Evolutionary conservation across 2,113 vertebrate genomes (phyloP).

Genomic region (Eurypyga helias): DNA sequence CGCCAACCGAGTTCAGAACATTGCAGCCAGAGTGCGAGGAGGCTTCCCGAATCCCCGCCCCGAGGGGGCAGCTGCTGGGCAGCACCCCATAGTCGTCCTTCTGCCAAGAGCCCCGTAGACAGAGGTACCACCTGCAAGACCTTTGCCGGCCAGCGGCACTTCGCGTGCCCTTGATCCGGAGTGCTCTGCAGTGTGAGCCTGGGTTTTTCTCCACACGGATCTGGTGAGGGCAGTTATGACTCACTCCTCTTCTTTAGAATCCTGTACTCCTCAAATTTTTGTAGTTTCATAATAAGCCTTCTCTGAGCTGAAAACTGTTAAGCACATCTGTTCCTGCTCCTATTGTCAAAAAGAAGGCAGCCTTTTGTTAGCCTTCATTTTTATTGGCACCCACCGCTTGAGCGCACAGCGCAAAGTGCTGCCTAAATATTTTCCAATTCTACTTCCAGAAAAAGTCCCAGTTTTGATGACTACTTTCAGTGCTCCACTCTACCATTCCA

Average conservation of each 20-base stretch:
- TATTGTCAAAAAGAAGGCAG: conserved; percentile 30
- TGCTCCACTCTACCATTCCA: background rate
- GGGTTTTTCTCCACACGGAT: background rate
- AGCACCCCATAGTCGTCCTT: rapidly evolving
- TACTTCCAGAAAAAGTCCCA: conserved; percentile 29
- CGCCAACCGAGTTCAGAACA: background rate
- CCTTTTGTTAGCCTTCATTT: conserved; percentile 33
- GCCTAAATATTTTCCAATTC: conserved; percentile 42
- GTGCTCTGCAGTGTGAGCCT: background rate
- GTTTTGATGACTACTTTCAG: background rate
- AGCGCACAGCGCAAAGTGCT: background rate
- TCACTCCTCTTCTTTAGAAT: conserved; percentile 43
- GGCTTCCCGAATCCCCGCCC: background rate
- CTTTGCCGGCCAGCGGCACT: background rate
- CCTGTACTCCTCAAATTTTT: conserved; percentile 14
- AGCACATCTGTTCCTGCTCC: conserved; percentile 35
- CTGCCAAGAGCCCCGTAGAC: background rate
- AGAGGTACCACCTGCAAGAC: background rate
- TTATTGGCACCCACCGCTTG: background rate
- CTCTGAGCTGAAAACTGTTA: conserved; percentile 25
- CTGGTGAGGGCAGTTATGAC: conserved; percentile 29
- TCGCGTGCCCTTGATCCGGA: background rate
- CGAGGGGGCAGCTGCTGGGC: background rate
- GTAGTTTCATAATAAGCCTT: conserved; percentile 35
- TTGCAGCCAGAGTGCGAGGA: background rate